Evolutionary conservation across 2,888 invertebrate genomes (phyloP).

Genomic region (Zygaena filipendulae): DNA sequence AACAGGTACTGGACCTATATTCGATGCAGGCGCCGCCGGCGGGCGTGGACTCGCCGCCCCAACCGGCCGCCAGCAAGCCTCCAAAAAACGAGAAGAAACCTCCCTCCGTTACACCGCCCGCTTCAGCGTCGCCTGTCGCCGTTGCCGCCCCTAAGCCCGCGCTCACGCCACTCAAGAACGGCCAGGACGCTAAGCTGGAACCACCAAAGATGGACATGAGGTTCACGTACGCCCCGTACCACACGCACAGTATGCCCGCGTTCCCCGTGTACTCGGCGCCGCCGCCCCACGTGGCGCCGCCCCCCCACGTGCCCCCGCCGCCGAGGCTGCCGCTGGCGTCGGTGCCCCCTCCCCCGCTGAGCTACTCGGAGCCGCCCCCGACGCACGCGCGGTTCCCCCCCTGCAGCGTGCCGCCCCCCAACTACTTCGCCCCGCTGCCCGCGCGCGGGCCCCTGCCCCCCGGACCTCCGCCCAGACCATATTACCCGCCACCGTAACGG

Average conservation of each 20-base stretch:
- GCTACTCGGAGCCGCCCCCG: constrained; percentile 56
- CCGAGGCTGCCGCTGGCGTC: constrained; percentile 27
- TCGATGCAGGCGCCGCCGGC: constrained; percentile 75
- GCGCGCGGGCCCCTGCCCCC: constrained; percentile 34
- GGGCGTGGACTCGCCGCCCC: constrained; percentile 75
- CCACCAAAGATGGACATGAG: constrained; percentile 41
- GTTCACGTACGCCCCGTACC: constrained; percentile 37
- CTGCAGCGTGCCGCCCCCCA: constrained; percentile 49
- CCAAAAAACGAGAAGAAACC: constrained; percentile 69
- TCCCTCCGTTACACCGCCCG: constrained; percentile 57
- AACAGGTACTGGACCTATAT: constrained; percentile 85
- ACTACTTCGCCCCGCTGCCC: constrained; percentile 39
- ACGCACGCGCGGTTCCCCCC: constrained; percentile 35
- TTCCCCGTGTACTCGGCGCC: constrained; percentile 56
- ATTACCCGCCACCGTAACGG: constrained; percentile 53
- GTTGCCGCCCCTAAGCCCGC: constrained; percentile 25
- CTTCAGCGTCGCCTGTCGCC: constrained; percentile 57
- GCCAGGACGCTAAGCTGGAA: constrained; percentile 39
- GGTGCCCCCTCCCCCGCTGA: constrained; percentile 24
- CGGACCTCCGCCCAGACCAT: constrained; percentile 35
- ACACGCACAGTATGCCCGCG: constrained; percentile 40
- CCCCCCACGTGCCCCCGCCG: constrained; percentile 25
- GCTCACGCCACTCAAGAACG: constrained; percentile 51
- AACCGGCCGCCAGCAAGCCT: constrained; percentile 41
- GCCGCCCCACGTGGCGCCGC: constrained; percentile 37